Evolutionary conservation across 2,888 invertebrate species (phyloP).

Genomic region (Caradrina clavipalpis): DNA sequence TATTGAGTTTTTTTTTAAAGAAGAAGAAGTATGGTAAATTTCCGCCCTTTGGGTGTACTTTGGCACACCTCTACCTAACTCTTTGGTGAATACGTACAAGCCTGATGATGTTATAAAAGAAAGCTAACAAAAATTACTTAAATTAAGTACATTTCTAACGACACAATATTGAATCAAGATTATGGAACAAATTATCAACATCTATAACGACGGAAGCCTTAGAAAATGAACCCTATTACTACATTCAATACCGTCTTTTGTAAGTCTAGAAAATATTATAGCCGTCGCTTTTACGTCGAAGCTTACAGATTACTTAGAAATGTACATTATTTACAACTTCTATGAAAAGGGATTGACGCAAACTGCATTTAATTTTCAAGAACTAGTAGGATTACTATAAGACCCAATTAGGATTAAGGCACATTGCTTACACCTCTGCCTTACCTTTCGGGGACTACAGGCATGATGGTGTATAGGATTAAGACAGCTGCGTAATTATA

Average conservation of each 20-base stretch:
- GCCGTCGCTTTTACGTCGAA: constrained; percentile 12
- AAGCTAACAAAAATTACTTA: background rate
- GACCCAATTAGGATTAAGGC: background rate
- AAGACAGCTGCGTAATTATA: no score
- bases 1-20: no score
- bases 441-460: no score
- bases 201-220: constrained; percentile 14
- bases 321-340: background rate
- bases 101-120: no score
- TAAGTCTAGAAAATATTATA: background rate
- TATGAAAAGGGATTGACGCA: constrained; percentile 17
- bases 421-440: no score
- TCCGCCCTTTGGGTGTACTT: no score
- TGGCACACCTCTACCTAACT: no score
- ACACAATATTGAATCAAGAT: background rate
- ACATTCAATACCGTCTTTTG: background rate
- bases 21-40: no score
- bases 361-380: background rate
- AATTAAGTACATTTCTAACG: background rate
- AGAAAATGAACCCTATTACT: constrained; percentile 11
- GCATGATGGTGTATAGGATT: no score
- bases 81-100: no score
- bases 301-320: constrained; percentile 9
- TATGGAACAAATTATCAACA: constrained; percentile 4
- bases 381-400: background rate